A percentile compares a stretch with the other conserved stretches of the same genome.
Conservation (phyloP, 2,888 invertebrate species). For the Leucophenga montana region DNA sequence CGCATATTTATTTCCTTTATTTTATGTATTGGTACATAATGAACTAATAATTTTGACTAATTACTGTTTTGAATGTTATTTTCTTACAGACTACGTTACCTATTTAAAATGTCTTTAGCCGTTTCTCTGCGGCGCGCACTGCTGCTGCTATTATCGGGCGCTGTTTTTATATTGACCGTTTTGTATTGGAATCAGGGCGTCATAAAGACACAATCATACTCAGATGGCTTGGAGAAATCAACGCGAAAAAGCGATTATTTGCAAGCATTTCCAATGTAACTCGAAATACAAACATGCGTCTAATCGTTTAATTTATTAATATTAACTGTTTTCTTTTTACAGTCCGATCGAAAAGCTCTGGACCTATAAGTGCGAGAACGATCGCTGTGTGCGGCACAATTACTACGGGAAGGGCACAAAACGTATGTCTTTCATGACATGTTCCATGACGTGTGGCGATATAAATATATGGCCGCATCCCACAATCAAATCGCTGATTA, state of each 20-base stretch:
- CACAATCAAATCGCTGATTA: constrained; percentile 80
- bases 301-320: not conserved
- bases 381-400: constrained; percentile 80
- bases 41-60: constrained; percentile 4
- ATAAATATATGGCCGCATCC: constrained; percentile 86
- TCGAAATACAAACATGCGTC: constrained; percentile 28
- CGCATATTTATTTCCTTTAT: not conserved
- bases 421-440: constrained; percentile 80
- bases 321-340: not conserved
- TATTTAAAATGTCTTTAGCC: constrained; percentile 72
- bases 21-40: not conserved
- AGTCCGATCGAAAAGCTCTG: constrained; percentile 76
- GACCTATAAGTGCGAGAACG: constrained; percentile 84
- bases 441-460: constrained; percentile 84
- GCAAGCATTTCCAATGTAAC: constrained; percentile 64
- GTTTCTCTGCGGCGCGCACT: constrained; percentile 76
- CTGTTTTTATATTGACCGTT: constrained; percentile 76
- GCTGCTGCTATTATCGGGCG: constrained; percentile 75
- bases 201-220: constrained; percentile 72
- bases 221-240: constrained; percentile 68
- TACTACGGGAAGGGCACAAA: constrained; percentile 51
- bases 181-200: constrained; percentile 78
- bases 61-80: not conserved
- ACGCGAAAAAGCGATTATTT: constrained; percentile 54
- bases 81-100: constrained; percentile 68